A percentile compares a stretch with the other conserved stretches of the same genome.
phyloP scores from a whole-genome alignment of 2,797 vertebrate genomes.

The Darevskia mixta region DNA sequence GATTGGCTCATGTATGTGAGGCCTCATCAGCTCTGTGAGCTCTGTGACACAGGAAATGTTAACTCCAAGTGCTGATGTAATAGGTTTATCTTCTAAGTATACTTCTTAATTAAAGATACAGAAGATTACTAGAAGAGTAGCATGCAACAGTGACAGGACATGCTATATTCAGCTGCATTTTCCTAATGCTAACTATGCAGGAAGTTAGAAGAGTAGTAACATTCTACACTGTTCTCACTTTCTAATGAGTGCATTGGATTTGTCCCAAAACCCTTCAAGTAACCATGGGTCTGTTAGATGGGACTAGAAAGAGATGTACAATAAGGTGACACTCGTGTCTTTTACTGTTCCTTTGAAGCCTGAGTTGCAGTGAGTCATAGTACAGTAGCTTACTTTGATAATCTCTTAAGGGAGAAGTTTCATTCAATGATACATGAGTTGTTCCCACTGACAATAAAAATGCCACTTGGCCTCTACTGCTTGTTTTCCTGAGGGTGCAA shows the following conservation, averaged over 20 bases:
- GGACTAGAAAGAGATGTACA: not conserved
- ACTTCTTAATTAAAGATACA: not conserved
- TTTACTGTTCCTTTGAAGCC: not conserved
- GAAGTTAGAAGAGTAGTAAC: not conserved
- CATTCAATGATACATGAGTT: too few relatives aligned
- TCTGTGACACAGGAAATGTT: not conserved
- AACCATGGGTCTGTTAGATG: not conserved
- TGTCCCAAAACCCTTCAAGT: not conserved
- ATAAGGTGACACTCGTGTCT: not conserved
- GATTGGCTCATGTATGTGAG: not conserved
- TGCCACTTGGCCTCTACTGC: not conserved
- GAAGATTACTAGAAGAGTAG: not conserved
- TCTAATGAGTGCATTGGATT: not conserved
- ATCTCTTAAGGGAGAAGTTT: not conserved
- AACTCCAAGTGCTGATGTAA: not conserved
- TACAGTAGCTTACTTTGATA: not conserved
- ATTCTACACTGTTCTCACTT: not conserved
- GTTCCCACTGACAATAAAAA: not conserved
- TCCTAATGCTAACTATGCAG: not conserved
- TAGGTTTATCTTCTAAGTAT: slow-evolving; percentile 1
- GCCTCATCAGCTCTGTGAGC: not conserved
- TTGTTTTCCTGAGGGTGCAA: not conserved
- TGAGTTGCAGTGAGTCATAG: not conserved
- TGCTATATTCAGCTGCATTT: not conserved
- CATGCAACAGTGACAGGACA: not conserved